Evolutionary conservation across 2,113 vertebrate genomes (phyloP).

Genomic region (Antidorcas marsupialis): DNA sequence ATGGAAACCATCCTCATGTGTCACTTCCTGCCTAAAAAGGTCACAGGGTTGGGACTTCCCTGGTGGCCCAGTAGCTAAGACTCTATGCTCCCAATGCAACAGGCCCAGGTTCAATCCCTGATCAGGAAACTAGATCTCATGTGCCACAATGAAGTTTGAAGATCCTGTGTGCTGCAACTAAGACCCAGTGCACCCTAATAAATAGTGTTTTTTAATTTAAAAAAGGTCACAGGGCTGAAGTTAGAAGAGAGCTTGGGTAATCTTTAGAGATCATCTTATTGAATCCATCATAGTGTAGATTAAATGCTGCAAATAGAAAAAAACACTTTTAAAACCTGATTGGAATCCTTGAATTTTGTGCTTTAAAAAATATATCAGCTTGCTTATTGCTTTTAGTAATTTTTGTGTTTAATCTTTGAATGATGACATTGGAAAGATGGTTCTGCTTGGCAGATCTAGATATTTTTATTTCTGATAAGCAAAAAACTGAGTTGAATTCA

Average conservation of each 20-base stretch:
- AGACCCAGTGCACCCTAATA: not conserved
- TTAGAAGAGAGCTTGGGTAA: not conserved
- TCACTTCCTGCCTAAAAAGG: not conserved
- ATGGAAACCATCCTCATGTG: not conserved
- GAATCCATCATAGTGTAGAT: not conserved
- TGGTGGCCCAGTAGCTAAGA: not conserved
- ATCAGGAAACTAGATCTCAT: not conserved
- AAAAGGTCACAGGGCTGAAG: not conserved
- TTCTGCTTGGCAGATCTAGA: not conserved
- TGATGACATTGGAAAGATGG: not conserved
- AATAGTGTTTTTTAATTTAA: not conserved
- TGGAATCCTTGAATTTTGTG: not conserved
- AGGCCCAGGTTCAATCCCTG: not conserved
- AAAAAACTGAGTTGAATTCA: constrained; percentile 25
- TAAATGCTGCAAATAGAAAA: constrained; percentile 16
- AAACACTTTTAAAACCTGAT: not conserved
- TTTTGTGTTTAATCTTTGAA: constrained; percentile 17
- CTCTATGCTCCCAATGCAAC: not conserved
- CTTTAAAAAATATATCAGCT: not conserved
- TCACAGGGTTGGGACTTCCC: not conserved
- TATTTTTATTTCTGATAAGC: constrained; percentile 30
- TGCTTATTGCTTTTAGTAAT: constrained; percentile 12
- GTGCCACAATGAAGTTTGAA: not conserved
- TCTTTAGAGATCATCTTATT: not conserved
- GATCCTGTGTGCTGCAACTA: not conserved